phyloP scores from a whole-genome alignment of 2,113 vertebrate species.

The Plotosus lineatus region DNA sequence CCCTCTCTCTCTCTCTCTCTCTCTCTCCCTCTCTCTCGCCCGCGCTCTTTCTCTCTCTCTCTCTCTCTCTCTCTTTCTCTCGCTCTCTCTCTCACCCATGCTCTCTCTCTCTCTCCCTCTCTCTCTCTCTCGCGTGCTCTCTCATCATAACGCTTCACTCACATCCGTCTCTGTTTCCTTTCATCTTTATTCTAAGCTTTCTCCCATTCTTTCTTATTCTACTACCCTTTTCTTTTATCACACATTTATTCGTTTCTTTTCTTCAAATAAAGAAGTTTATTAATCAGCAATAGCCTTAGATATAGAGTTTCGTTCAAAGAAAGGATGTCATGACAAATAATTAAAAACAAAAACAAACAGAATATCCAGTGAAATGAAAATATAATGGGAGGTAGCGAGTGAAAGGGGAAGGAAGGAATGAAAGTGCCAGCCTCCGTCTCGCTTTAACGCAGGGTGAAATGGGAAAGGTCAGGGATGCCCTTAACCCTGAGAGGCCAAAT shows the following conservation, averaged over 20 bases:
- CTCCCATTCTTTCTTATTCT: too few relatives aligned
- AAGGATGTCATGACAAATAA: too few relatives aligned
- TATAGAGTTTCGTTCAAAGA: too few relatives aligned
- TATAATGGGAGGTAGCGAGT: too few relatives aligned
- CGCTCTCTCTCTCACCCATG: neutral
- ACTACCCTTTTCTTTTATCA: too few relatives aligned
- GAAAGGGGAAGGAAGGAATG: neutral
- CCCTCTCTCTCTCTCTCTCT: too few relatives aligned
- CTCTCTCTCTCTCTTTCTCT: neutral
- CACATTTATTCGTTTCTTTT: neutral
- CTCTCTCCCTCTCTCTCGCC: too few relatives aligned
- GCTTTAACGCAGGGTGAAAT: constrained; percentile 27
- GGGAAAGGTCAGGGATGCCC: constrained; percentile 56
- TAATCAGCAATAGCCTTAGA: neutral
- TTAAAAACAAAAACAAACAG: neutral
- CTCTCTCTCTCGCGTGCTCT: neutral
- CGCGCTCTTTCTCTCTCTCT: neutral
- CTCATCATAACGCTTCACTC: too few relatives aligned
- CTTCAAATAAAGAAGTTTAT: neutral
- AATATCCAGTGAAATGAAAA: too few relatives aligned
- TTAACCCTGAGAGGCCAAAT: constrained; percentile 56
- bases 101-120: neutral
- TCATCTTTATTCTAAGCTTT: neutral
- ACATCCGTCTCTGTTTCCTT: too few relatives aligned
- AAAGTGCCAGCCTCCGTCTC: constrained; percentile 58